Conservation (phyloP, 2,797 vertebrate species). For the Pseudochromis fuscus region DNA sequence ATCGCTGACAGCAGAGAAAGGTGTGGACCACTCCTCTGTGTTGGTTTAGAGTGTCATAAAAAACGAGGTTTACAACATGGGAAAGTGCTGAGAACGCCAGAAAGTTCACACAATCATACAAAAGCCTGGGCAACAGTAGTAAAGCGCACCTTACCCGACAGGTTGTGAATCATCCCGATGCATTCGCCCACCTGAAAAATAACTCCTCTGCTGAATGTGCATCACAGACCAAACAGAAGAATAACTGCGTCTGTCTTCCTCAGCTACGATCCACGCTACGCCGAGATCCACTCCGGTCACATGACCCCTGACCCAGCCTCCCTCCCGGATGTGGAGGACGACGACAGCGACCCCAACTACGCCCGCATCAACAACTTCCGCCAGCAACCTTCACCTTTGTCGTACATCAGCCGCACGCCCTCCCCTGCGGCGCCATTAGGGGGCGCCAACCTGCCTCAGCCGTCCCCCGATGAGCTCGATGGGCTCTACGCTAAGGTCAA, state of each 20-base stretch:
- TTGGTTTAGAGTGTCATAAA: constrained; percentile 5
- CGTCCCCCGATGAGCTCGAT: constrained; percentile 86
- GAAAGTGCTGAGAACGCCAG: neutral
- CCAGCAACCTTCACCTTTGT: constrained; percentile 75
- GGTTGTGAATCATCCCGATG: constrained; percentile 19
- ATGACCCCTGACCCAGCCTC: constrained; percentile 72
- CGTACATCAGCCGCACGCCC: constrained; percentile 77
- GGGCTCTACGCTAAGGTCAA: constrained; percentile 96
- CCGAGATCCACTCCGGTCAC: constrained; percentile 83
- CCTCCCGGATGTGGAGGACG: constrained; percentile 89
- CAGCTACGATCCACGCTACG: constrained; percentile 87
- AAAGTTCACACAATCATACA: constrained; percentile 18
- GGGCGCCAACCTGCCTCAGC: constrained; percentile 42
- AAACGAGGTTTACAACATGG: constrained; percentile 7
- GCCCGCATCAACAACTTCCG: constrained; percentile 93
- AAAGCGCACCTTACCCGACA: constrained; percentile 30
- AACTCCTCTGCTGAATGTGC: constrained; percentile 6
- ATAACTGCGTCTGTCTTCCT: neutral
- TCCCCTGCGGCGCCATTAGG: constrained; percentile 49
- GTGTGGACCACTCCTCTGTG: constrained; percentile 65
- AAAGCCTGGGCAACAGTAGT: constrained; percentile 4
- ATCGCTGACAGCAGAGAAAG: constrained; percentile 86
- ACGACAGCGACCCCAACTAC: constrained; percentile 94
- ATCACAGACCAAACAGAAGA: neutral
- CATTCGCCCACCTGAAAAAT: neutral